Evolutionary conservation across 2,888 invertebrate genomes (phyloP).

Genomic region (Trachelus iudaicus): DNA sequence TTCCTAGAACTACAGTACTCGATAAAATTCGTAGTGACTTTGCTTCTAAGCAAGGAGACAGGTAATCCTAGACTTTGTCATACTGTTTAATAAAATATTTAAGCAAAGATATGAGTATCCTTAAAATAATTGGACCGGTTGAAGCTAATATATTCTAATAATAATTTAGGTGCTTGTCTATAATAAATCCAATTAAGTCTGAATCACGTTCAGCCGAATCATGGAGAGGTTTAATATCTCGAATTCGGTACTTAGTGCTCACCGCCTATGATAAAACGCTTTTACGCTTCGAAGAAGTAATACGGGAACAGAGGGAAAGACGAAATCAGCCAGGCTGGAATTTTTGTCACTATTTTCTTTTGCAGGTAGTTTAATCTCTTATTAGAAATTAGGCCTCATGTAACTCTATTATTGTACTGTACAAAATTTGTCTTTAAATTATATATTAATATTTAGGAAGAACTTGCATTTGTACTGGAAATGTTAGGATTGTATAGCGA

Average conservation of each 20-base stretch:
- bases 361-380: conserved; percentile 73
- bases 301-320: conserved; percentile 89
- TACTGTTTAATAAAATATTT: background rate
- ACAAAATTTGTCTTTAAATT: background rate
- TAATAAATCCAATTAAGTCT: conserved; percentile 90
- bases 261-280: conserved; percentile 89
- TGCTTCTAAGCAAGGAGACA: conserved; percentile 85
- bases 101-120: background rate
- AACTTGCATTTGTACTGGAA: conserved; percentile 93
- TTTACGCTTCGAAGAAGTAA: conserved; percentile 87
- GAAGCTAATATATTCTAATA: background rate
- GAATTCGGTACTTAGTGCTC: conserved; percentile 85
- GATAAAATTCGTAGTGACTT: conserved; percentile 96
- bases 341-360: conserved; percentile 93
- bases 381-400: background rate
- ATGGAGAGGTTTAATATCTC: conserved; percentile 85
- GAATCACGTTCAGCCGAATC: conserved; percentile 92
- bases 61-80: conserved; percentile 59
- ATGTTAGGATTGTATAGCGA: conserved; percentile 94
- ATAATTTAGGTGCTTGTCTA: conserved; percentile 83
- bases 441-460: conserved; percentile 76
- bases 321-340: conserved; percentile 93
- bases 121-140: background rate
- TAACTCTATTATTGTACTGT: background rate
- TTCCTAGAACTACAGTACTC: conserved; percentile 91